phyloP scores from a whole-genome alignment of 2,113 vertebrate genomes.

The Micromys minutus region DNA sequence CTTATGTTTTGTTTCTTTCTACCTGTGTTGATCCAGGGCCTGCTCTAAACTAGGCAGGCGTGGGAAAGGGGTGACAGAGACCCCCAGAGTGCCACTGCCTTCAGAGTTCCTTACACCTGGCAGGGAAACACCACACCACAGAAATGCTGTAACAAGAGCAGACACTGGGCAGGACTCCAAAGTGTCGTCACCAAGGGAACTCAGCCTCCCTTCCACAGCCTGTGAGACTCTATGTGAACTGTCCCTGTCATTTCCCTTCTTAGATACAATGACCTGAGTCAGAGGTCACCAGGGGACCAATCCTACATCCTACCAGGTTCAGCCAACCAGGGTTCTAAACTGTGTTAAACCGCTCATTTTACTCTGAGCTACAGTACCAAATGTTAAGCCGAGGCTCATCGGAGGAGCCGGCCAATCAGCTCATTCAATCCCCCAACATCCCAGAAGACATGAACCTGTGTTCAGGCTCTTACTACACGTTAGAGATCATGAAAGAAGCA shows the following conservation, averaged over 20 bases:
- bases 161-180: neutral
- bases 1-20: neutral
- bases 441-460: fast-evolving
- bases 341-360: neutral
- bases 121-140: fast-evolving
- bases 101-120: neutral
- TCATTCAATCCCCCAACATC: neutral
- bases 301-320: neutral
- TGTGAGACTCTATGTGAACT: neutral
- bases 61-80: neutral
- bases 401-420: neutral
- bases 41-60: neutral
- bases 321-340: neutral
- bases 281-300: neutral
- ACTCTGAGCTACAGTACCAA: neutral
- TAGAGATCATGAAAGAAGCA: neutral
- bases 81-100: neutral
- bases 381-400: neutral
- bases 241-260: neutral
- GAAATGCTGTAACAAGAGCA: neutral
- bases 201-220: neutral
- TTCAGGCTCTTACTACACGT: no score
- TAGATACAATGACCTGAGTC: neutral
- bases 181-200: neutral
- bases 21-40: neutral